phyloP scores from a whole-genome alignment of 2,113 vertebrate species.

The Chloropsis cyanopogon region DNA sequence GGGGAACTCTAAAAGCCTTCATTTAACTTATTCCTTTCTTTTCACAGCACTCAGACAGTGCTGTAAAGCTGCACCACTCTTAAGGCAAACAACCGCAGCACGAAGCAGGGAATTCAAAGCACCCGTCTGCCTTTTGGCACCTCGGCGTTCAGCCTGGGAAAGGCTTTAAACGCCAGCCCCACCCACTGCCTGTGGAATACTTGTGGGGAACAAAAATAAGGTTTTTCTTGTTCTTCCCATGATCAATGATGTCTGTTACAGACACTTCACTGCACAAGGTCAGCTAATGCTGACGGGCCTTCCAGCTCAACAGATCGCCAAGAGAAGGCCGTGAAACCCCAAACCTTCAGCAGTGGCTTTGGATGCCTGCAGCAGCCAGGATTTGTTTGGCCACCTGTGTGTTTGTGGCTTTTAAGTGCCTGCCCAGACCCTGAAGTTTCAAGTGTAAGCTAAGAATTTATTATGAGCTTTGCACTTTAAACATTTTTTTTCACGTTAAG shows the following conservation, averaged over 20 bases:
- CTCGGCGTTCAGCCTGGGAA: background rate
- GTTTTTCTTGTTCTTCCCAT: background rate
- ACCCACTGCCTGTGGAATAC: background rate
- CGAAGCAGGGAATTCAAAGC: background rate
- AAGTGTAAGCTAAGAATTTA: background rate
- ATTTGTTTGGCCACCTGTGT: background rate
- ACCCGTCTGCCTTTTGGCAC: background rate
- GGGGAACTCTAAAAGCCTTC: conserved; percentile 4
- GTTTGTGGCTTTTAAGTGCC: conserved; percentile 6
- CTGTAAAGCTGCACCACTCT: background rate
- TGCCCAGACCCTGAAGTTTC: background rate
- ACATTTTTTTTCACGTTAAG: background rate
- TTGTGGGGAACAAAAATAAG: background rate
- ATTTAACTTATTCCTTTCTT: background rate
- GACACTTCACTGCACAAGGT: background rate
- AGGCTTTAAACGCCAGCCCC: background rate
- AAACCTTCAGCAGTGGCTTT: background rate
- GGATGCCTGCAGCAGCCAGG: background rate
- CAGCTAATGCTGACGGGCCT: background rate
- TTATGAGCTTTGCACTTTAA: background rate
- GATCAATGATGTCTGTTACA: background rate
- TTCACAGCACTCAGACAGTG: background rate
- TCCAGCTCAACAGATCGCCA: background rate
- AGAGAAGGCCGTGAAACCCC: background rate
- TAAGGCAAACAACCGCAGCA: background rate